Percentiles rank a stretch among this genome's conserved stretches.
Conservation (phyloP, 2,888 invertebrate genomes). For the Cerceris ruficornis region DNA sequence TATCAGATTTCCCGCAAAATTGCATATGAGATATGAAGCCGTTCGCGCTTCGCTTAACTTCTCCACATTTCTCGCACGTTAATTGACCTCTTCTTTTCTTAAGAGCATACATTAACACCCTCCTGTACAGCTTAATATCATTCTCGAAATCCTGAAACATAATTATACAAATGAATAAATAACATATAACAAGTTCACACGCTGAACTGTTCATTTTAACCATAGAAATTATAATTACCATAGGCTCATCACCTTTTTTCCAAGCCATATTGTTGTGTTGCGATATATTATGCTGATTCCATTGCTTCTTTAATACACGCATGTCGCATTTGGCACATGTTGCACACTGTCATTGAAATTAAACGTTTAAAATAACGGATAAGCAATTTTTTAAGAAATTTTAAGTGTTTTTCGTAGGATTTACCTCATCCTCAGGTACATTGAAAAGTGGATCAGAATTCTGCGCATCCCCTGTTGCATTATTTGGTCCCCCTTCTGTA, state of each 20-base stretch:
- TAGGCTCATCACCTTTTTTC: conserved; percentile 82
- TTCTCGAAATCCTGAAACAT: conserved; percentile 83
- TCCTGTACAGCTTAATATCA: conserved; percentile 82
- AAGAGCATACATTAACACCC: conserved; percentile 81
- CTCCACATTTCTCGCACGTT: conserved; percentile 84
- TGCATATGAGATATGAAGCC: conserved; percentile 86
- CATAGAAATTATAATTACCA: conserved; percentile 80
- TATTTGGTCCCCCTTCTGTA: conserved; percentile 46
- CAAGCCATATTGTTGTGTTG: conserved; percentile 85
- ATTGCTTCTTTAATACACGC: conserved; percentile 78
- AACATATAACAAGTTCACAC: too few species aligned
- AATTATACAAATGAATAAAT: conserved; percentile 1
- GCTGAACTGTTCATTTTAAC: neutral
- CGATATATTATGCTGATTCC: conserved; percentile 83
- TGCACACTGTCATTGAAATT: conserved; percentile 57
- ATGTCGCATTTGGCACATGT: conserved; percentile 83
- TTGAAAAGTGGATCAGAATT: neutral
- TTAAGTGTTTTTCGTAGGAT: neutral
- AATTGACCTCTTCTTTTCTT: conserved; percentile 81
- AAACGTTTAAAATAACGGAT: neutral
- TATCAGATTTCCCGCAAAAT: conserved; percentile 84
- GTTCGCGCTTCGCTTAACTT: conserved; percentile 79
- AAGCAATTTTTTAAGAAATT: neutral
- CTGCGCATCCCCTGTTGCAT: conserved; percentile 1
- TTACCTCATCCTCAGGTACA: too few species aligned